Conservation (phyloP, 2,888 invertebrate species). For the Helicoverpa assulta region DNA sequence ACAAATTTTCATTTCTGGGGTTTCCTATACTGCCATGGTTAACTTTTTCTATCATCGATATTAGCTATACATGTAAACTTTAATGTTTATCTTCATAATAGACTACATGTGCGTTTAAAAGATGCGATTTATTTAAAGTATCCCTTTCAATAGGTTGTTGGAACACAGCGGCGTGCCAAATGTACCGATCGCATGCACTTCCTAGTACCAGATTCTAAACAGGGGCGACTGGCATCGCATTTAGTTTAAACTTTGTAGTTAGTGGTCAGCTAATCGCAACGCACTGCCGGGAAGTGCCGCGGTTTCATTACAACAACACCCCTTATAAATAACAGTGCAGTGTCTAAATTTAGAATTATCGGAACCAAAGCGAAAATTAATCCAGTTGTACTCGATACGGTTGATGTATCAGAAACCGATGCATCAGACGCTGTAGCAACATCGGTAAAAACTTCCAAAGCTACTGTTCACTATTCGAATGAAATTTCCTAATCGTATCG, state of each 20-base stretch:
- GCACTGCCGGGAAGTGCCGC: slow-evolving; percentile 72
- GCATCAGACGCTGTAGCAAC: slow-evolving; percentile 59
- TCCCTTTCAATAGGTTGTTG: slow-evolving; percentile 68
- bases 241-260: slow-evolving; percentile 70
- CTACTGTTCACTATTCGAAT: slow-evolving; percentile 70
- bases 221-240: slow-evolving; percentile 64
- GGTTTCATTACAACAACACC: slow-evolving; percentile 72
- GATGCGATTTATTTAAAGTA: slow-evolving; percentile 65
- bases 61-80: too few species aligned
- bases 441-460: slow-evolving; percentile 64
- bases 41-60: too few species aligned
- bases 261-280: slow-evolving; percentile 67
- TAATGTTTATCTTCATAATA: slow-evolving; percentile 16
- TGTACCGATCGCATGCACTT: slow-evolving; percentile 70
- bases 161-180: slow-evolving; percentile 78
- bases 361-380: slow-evolving; percentile 74
- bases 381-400: slow-evolving; percentile 43
- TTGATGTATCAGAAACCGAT: slow-evolving; percentile 12
- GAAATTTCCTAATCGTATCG: slow-evolving; percentile 76
- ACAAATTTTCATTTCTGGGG: neutral
- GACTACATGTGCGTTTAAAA: slow-evolving; percentile 31
- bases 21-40: too few species aligned
- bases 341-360: slow-evolving; percentile 78
- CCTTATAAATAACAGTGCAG: slow-evolving; percentile 72
- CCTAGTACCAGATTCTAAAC: slow-evolving; percentile 74